Percentiles rank a stretch among this genome's conserved stretches.
Evolutionary conservation across 2,888 invertebrate genomes (phyloP).

Genomic region (Panopea generosa): DNA sequence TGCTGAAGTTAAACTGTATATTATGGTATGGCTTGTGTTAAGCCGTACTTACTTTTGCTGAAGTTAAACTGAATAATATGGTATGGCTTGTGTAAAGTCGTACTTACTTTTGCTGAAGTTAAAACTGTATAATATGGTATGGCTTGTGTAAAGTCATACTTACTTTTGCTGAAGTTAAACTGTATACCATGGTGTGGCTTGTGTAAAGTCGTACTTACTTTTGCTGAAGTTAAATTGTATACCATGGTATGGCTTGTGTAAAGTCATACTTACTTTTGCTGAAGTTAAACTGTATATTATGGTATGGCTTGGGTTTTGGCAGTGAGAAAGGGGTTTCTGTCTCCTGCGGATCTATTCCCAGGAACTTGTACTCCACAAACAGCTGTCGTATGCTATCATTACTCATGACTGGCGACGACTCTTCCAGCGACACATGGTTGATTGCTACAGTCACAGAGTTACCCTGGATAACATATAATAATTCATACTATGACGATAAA

Average conservation of each 20-base stretch:
- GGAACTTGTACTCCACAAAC: slow-evolving; percentile 85
- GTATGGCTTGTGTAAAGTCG: no score
- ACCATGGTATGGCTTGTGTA: slow-evolving; percentile 64
- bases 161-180: slow-evolving; percentile 86
- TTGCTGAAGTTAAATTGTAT: slow-evolving; percentile 86
- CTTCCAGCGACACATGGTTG: slow-evolving; percentile 78
- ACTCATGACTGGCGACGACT: slow-evolving; percentile 72
- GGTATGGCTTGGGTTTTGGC: slow-evolving; percentile 84
- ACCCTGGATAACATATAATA: slow-evolving; percentile 68
- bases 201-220: slow-evolving; percentile 82
- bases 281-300: slow-evolving; percentile 85
- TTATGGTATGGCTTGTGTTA: no score
- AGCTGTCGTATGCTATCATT: slow-evolving; percentile 82
- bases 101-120: slow-evolving; percentile 85
- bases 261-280: slow-evolving; percentile 82
- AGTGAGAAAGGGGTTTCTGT: slow-evolving; percentile 86
- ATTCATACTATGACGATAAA: no score
- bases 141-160: no score
- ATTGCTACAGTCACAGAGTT: slow-evolving; percentile 82
- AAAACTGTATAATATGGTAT: slow-evolving; percentile 83
- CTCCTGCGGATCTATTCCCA: slow-evolving; percentile 84
- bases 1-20: slow-evolving; percentile 85
- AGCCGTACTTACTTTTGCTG: no score
- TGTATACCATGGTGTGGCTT: no score
- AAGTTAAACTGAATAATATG: no score